Conservation (phyloP, 30 jellyfish, hydroid and myxozoan species). For the Pseudorhiza aurosa region DNA sequence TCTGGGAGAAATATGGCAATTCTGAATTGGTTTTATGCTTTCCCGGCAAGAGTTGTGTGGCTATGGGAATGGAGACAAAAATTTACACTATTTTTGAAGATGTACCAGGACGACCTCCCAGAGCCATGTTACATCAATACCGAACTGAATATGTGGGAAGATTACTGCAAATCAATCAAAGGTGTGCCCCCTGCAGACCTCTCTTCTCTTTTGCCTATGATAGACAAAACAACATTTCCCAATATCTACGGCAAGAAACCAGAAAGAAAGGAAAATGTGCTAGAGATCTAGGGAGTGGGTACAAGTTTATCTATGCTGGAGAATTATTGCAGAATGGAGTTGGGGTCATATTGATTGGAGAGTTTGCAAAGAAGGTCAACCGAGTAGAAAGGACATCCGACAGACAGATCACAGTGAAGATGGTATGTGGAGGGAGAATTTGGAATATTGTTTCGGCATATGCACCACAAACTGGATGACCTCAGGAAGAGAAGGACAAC, state of each 20-base stretch:
- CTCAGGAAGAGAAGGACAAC: too few relatives aligned
- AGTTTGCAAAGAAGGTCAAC: too few relatives aligned
- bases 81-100: background rate
- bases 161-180: background rate
- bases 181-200: conserved; percentile 3
- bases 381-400: too few relatives aligned
- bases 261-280: too few relatives aligned
- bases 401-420: too few relatives aligned
- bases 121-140: conserved; percentile 34
- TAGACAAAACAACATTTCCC: conserved; percentile 41
- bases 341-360: too few relatives aligned
- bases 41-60: conserved; percentile 24
- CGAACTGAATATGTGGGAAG: conserved; percentile 49
- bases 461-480: too few relatives aligned
- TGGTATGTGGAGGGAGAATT: too few relatives aligned
- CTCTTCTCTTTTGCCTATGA: conserved; percentile 12
- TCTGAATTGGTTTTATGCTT: conserved; percentile 49
- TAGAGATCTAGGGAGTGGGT: too few relatives aligned
- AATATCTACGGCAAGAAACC: conserved; percentile 43
- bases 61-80: conserved; percentile 32
- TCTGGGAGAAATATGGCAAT: background rate
- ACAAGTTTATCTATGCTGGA: too few relatives aligned
- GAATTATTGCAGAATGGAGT: too few relatives aligned
- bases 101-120: conserved; percentile 10
- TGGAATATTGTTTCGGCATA: too few relatives aligned